These are phyloP conservation scores for Platalea minor DNA, from an alignment of 2,797 vertebrate genomes.

Conservation along the genomic window DNA sequence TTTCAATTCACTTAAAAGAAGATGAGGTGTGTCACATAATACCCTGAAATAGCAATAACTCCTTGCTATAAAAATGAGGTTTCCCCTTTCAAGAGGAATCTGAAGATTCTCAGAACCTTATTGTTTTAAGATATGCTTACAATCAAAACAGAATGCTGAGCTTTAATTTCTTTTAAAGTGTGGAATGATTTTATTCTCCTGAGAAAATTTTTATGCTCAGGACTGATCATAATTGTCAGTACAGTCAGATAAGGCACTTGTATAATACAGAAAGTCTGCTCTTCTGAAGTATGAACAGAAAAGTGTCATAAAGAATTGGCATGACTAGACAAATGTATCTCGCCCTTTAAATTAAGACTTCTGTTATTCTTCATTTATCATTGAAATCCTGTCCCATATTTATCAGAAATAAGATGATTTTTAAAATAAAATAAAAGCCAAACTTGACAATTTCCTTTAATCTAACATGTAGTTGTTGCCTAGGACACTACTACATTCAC, in stretches of 20 bases:
- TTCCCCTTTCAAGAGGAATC: neutral
- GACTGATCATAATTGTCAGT: neutral
- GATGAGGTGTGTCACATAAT: neutral
- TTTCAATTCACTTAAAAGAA: neutral
- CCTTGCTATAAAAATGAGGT: neutral
- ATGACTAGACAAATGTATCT: neutral
- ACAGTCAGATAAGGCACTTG: neutral
- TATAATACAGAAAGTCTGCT: neutral
- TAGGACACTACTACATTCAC: neutral
- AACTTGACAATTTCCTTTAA: neutral
- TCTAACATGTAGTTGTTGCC: neutral
- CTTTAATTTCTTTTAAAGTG: neutral
- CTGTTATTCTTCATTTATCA: neutral
- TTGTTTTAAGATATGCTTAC: neutral
- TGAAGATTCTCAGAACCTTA: neutral
- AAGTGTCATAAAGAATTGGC: neutral
- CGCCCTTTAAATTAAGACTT: neutral
- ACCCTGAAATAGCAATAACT: neutral
- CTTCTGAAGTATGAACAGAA: neutral
- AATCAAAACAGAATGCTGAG: neutral
- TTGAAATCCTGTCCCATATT: neutral
- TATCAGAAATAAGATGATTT: neutral
- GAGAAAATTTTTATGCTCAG: neutral
- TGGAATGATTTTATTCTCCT: neutral
- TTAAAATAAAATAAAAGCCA: neutral